Evolutionary conservation across 2,888 invertebrate genomes (phyloP), one percentile per base, ranked within the genome.

Genomic region (Gortyna flavago): DNA sequence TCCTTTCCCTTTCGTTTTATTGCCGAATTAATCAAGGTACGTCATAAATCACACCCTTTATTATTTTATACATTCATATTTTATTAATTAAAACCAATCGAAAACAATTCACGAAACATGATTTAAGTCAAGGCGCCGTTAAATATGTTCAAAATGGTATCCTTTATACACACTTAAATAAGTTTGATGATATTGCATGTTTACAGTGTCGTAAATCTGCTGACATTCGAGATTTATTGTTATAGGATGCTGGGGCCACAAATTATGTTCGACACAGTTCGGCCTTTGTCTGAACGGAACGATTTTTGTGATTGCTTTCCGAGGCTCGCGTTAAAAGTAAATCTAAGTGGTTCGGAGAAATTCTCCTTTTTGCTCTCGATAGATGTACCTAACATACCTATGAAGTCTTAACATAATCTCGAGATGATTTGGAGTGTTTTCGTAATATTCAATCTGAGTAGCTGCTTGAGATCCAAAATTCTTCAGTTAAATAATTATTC

Each of bases 171-270:
- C 89, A 89, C 90, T 93, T 91, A 93, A 93, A 92, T 93, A 88
- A 86, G 78, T 93, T 89, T 90, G 89, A 94, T 93, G 95, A 93
- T 94, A 93, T 95, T 93, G 92, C 94, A 93, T 93, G 93, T 95
- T 95, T 95, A 95, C 93, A 89, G 94, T 91, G 91, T 90, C 93
- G 94, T 96, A 95, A 95, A 95, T 95, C 94, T 92, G 92, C 90
- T 92, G 92, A 92, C 93, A 90, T 87, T 86, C 75, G 84, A 92
- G 94, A 95, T 96, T 95, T 96, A 95, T 95, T 89, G 93, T 91
- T 93, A 92, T 93, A 92, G 91, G 92, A 91, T 88, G 90, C 88
- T 88, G 89, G 91, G 88, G 90, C 90, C 93, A 93, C 94, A 88
- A 88, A 88, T 88, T 88, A 86, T 91, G 92, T 92, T 91, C 90